phyloP scores from a whole-genome alignment of 1,140 invertebrate species.

The Oedothorax gibbosus region DNA sequence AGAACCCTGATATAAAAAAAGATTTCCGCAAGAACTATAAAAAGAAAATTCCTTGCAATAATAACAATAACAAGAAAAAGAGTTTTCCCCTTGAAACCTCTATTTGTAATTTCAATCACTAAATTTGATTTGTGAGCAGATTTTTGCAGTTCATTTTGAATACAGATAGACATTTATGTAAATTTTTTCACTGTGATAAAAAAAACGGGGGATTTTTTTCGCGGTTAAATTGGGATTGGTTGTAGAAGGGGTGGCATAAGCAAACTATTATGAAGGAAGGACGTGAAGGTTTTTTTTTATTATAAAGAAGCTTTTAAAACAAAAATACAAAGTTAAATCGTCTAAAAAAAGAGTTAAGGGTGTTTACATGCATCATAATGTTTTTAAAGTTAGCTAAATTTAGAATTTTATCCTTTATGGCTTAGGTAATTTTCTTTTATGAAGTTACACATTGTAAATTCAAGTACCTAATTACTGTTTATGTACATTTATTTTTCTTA shows the following conservation, averaged over 20 bases:
- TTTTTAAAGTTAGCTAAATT: too few species aligned
- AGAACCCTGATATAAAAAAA: not conserved
- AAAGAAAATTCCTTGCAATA: not conserved
- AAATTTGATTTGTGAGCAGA: constrained; percentile 55
- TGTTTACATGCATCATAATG: too few species aligned
- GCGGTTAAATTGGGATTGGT: constrained; percentile 38
- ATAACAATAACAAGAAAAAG: constrained; percentile 15
- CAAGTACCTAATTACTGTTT: too few species aligned
- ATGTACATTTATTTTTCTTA: too few species aligned
- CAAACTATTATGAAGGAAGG: constrained; percentile 37
- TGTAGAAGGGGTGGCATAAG: constrained; percentile 21
- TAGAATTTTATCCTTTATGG: too few species aligned
- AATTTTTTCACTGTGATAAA: constrained; percentile 1
- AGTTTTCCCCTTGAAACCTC: not conserved
- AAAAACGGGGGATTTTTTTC: constrained; percentile 19
- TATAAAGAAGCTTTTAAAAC: not conserved
- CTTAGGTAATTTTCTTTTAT: too few species aligned
- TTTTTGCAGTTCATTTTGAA: constrained; percentile 42
- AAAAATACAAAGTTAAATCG: too few species aligned
- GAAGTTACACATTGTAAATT: too few species aligned
- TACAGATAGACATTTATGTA: constrained; percentile 54
- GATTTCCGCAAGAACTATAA: not conserved
- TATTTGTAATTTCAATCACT: constrained; percentile 57
- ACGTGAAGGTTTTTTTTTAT: constrained; percentile 31
- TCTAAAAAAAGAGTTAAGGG: too few species aligned